A percentile compares a stretch with the other conserved stretches of the same genome.
Conservation (phyloP, 2,888 invertebrate species). For the Hirudinaria manillensis region DNA sequence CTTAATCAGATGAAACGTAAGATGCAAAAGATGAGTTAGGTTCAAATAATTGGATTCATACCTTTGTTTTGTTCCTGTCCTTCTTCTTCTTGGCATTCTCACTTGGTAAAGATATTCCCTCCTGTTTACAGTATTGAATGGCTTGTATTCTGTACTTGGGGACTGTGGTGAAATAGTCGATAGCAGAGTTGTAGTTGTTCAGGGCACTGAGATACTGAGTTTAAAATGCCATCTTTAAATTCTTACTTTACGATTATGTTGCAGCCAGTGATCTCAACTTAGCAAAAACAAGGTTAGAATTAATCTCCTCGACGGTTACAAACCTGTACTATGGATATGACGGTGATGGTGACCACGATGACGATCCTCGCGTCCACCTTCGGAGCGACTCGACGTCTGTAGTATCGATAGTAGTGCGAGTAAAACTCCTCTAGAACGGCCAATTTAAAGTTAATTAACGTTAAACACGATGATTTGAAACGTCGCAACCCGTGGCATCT, state of each 20-base stretch:
- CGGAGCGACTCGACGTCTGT: constrained; percentile 75
- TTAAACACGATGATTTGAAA: not conserved
- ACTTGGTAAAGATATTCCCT: constrained; percentile 57
- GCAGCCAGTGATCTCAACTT: not conserved
- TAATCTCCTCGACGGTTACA: constrained; percentile 28
- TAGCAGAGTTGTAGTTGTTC: constrained; percentile 68
- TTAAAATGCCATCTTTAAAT: not conserved
- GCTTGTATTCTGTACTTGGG: constrained; percentile 75
- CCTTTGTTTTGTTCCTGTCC: constrained; percentile 44
- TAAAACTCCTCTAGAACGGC: constrained; percentile 68
- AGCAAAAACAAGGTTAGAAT: not conserved
- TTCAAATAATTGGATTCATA: constrained; percentile 11
- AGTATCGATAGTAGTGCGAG: constrained; percentile 84
- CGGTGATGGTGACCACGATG: constrained; percentile 72
- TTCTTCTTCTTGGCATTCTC: constrained; percentile 46
- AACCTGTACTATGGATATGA: constrained; percentile 79
- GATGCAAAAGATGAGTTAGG: not conserved
- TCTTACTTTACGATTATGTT: not conserved
- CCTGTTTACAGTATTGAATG: constrained; percentile 60
- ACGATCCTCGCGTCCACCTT: constrained; percentile 86
- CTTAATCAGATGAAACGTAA: not conserved
- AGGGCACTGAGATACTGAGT: constrained; percentile 58
- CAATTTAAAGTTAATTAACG: not conserved
- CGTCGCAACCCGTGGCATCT: not conserved
- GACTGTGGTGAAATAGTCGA: constrained; percentile 76